Evolutionary conservation across 2,113 vertebrate genomes (phyloP).

Genomic region (Tiliqua scincoides): DNA sequence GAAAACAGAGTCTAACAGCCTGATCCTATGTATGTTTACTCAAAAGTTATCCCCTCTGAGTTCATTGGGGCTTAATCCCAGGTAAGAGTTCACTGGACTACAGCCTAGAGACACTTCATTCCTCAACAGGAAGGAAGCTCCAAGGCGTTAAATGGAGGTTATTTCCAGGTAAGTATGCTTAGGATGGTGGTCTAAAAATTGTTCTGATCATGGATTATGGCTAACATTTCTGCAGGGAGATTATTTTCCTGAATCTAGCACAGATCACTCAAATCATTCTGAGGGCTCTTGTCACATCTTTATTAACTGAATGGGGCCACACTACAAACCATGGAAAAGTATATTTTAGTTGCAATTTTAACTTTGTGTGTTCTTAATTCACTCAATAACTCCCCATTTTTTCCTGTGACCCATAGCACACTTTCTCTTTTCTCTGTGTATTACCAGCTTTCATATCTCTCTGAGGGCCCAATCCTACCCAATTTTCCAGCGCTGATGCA

Average conservation of each 20-base stretch:
- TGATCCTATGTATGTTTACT: not conserved
- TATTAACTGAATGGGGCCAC: not conserved
- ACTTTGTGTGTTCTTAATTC: not conserved
- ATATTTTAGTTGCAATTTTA: not conserved
- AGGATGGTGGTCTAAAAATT: too few relatives aligned
- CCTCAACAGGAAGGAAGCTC: not conserved
- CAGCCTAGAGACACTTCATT: not conserved
- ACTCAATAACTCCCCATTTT: not conserved
- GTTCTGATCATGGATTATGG: too few relatives aligned
- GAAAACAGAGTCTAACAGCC: not conserved
- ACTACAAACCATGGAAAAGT: not conserved
- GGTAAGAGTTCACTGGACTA: not conserved
- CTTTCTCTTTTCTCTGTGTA: not conserved
- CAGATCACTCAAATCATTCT: not conserved
- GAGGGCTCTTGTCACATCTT: not conserved
- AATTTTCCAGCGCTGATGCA: too few relatives aligned
- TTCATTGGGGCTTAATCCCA: too few relatives aligned
- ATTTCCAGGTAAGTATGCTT: too few relatives aligned
- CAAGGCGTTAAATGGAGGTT: not conserved
- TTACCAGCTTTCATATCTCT: not conserved
- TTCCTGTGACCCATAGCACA: not conserved
- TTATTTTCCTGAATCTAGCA: not conserved
- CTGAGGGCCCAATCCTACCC: too few relatives aligned
- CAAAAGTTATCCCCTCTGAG: too few relatives aligned
- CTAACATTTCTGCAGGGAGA: not conserved